Percentiles rank a stretch among this genome's conserved stretches.
Evolutionary conservation across 2,113 vertebrate species (phyloP).

Genomic region (Herpailurus yagouaroundi): DNA sequence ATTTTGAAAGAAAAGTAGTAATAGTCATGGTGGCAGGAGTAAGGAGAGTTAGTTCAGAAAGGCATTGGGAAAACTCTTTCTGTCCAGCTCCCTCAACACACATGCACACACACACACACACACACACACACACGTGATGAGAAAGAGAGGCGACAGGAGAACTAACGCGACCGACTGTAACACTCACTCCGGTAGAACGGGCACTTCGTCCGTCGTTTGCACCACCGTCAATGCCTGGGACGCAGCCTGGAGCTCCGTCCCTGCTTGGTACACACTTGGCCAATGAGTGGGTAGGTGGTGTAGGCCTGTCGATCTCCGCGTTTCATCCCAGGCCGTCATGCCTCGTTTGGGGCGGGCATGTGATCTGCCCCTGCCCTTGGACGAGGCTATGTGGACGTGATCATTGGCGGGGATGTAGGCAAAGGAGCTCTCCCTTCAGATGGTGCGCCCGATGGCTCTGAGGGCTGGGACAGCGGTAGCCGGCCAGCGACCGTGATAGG

Average conservation of each 20-base stretch:
- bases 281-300: background rate
- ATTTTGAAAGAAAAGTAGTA: background rate
- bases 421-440: background rate
- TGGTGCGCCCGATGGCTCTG: background rate
- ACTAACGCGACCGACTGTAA: too few species aligned
- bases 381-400: background rate
- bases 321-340: background rate
- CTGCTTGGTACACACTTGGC: background rate
- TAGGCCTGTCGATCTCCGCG: rapidly evolving
- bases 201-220: background rate
- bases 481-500: too few species aligned
- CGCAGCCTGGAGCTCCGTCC: background rate
- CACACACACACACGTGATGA: background rate
- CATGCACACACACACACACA: too few species aligned
- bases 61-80: background rate
- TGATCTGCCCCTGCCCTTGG: too few species aligned
- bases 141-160: background rate
- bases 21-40: background rate
- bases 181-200: rapidly evolving
- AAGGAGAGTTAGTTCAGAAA: background rate
- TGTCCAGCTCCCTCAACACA: background rate
- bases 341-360: background rate
- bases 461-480: background rate
- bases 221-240: background rate
- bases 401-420: background rate